Conservation (phyloP, 2,888 invertebrate genomes). For the Drosophila subsilvestris region DNA sequence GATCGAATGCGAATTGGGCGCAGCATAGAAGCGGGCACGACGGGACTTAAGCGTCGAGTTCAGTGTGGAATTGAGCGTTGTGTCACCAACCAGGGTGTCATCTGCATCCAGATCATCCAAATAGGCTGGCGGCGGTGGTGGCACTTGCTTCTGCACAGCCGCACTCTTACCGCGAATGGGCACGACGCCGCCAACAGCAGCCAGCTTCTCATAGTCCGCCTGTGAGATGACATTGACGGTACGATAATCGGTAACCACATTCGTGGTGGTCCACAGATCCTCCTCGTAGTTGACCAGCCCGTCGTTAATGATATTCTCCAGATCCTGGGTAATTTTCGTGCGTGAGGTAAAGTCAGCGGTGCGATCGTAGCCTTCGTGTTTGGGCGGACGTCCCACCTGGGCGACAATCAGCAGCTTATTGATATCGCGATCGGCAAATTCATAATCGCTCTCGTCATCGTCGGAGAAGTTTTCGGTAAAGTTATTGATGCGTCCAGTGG, state of each 20-base stretch:
- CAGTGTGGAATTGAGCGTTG: slow-evolving; percentile 74
- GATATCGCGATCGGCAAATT: slow-evolving; percentile 96
- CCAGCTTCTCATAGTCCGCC: slow-evolving; percentile 93
- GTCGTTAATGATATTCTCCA: slow-evolving; percentile 97
- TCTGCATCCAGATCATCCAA: slow-evolving; percentile 76
- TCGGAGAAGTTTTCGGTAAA: slow-evolving; percentile 92
- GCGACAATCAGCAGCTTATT: slow-evolving; percentile 98
- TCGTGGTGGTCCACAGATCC: slow-evolving; percentile 91
- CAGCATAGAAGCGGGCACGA: slow-evolving; percentile 96
- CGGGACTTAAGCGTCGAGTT: slow-evolving; percentile 83
- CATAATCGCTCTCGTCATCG: slow-evolving; percentile 91
- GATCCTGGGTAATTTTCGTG: slow-evolving; percentile 96
- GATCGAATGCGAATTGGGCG: slow-evolving; percentile 90
- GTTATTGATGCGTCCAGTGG: slow-evolving; percentile 91
- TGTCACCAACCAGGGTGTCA: slow-evolving; percentile 59
- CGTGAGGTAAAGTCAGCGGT: slow-evolving; percentile 95
- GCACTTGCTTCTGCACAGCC: slow-evolving; percentile 84
- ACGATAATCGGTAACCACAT: slow-evolving; percentile 87
- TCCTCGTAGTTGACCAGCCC: slow-evolving; percentile 98
- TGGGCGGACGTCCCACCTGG: slow-evolving; percentile 88
- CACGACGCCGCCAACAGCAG: slow-evolving; percentile 84
- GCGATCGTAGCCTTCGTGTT: slow-evolving; percentile 95
- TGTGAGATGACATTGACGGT: slow-evolving; percentile 95
- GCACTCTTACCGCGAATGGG: slow-evolving; percentile 62
- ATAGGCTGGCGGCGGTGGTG: slow-evolving; percentile 93